Evolutionary conservation across 2,888 invertebrate species (phyloP), one percentile per base, ranked within the genome.

Genomic region (Loripinus fragilis): DNA sequence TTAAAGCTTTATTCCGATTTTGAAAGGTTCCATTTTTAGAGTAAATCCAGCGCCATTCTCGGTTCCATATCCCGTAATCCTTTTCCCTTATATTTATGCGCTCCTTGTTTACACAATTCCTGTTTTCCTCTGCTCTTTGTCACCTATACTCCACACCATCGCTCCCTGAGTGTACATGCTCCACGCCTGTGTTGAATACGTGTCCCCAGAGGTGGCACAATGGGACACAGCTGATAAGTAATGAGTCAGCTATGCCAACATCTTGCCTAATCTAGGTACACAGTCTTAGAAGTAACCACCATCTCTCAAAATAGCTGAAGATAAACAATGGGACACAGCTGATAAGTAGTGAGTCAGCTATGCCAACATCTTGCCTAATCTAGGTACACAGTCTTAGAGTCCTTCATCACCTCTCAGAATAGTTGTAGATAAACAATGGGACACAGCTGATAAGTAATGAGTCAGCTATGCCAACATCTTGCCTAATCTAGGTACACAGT

Each of bases 391-490:
- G 23, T 55, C 33, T 66, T 48, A 64, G 64, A 52, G 15, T 20
- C n/a, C n/a, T n/a, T n/a, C n/a, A n/a, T n/a, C n/a, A n/a, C n/a
- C n/a, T n/a, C n/a, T n/a, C n/a, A n/a, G n/a, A n/a, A n/a, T n/a
- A n/a, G n/a, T n/a, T n/a, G n/a, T n/a, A n/a, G n/a, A n/a, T n/a
- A n/a, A n/a, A 90, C 85, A 86, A 91, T 91, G 92, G 88, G 91
- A 92, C 93, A 93, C 88, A 91, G 93, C 93, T 93, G 93, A 93
- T 38, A 38, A 71, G 15, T n/a, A 48, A n/a, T 45, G 65, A 81
- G 86, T 93, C 93, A 93, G 93, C 93, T 93, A 93, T 93, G 93
- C 93, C 93, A 93, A 93, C 93, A 93, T 93, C 93, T 93, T 93
- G 93, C 93, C 93, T 93, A 81, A 89, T 91, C 90, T 90, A 89